Evolutionary conservation across 2,888 invertebrate genomes (phyloP), one percentile per base, ranked within the genome.

Genomic region (Cosmia pyralina): DNA sequence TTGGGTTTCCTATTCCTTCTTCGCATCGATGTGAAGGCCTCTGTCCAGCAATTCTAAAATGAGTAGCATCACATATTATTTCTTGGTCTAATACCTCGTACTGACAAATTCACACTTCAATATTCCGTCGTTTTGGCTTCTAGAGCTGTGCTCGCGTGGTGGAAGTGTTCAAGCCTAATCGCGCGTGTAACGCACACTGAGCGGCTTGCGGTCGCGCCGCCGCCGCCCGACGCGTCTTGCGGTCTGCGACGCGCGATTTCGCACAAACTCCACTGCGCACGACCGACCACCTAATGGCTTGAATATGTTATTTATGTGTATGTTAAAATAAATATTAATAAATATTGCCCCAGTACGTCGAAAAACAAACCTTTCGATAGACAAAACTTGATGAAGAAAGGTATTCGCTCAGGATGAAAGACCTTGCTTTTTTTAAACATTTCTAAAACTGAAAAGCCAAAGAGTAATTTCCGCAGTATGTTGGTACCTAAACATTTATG

Each of bases 161-260:
- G 55, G 34, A 71, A 69, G 84, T n/a, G 68, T 69, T 38, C 13
- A 41, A 48, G 28, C 66, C 22, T 83, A 81, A 81, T 83, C 62
- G 69, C 71, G 84, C 67, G 84, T 81, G 60, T 69, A 75, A 66
- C 55, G 76, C 81, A 81, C 83, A 81, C 77, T 77, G 83, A 83
- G 75, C 80, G 77, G 69, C 73, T 70, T 81, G 85, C 83, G 88
- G 88, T 87, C 67, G 83, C 83, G 41, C 8, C 41, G 41, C 41
- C 38, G 41, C 41, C n/a, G n/a, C n/a, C n/a, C n/a, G 72, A 75
- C 68, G 77, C 69, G 79, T 78, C 79, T 83, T 84, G 88, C 79
- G 88, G 87, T 86, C 74, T 79, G 67, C 55, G 38, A 38, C 59
- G 58, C 66, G 74, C 67, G 64, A 64, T 62, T 70, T 84, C 44